Evolutionary conservation across 2,797 vertebrate species (phyloP).

Genomic region (Coregonus suidteri): DNA sequence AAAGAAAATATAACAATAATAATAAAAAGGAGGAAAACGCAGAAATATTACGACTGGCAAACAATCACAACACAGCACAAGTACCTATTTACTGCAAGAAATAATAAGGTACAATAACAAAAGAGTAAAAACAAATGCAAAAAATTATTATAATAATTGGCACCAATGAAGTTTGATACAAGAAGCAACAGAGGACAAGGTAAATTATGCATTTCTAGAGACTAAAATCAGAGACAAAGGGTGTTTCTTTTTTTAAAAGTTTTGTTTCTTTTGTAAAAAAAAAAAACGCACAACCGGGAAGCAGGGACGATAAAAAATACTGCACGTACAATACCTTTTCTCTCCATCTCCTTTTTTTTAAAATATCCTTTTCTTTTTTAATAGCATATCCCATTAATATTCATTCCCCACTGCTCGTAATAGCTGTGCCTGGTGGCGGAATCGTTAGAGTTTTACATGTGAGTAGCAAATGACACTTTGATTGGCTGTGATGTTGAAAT

Average conservation of each 20-base stretch:
- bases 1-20: slow-evolving; percentile 86
- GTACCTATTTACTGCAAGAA: slow-evolving; percentile 93
- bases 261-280: slow-evolving; percentile 69
- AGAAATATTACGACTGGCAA: slow-evolving; percentile 92
- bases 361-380: slow-evolving; percentile 73
- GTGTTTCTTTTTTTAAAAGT: slow-evolving; percentile 58
- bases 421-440: slow-evolving; percentile 99
- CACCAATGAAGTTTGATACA: slow-evolving; percentile 93
- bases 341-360: slow-evolving; percentile 58
- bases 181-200: slow-evolving; percentile 88
- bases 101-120: slow-evolving; percentile 84
- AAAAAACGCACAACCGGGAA: slow-evolving; percentile 84
- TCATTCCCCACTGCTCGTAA: slow-evolving; percentile 99
- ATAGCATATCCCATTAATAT: slow-evolving; percentile 99
- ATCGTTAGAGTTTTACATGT: slow-evolving; percentile 99
- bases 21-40: slow-evolving; percentile 76
- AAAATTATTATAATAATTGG: slow-evolving; percentile 62
- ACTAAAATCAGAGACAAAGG: slow-evolving; percentile 85
- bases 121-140: slow-evolving; percentile 75
- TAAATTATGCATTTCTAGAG: slow-evolving; percentile 88
- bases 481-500: slow-evolving; percentile 99
- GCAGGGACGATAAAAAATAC: slow-evolving; percentile 98
- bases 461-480: slow-evolving; percentile 99
- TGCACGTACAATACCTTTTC: slow-evolving; percentile 97
- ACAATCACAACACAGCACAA: slow-evolving; percentile 98